Evolutionary conservation across 1,140 invertebrate genomes (phyloP), one percentile per base, ranked within the genome.

Genomic region (Trichonephila clavipes): DNA sequence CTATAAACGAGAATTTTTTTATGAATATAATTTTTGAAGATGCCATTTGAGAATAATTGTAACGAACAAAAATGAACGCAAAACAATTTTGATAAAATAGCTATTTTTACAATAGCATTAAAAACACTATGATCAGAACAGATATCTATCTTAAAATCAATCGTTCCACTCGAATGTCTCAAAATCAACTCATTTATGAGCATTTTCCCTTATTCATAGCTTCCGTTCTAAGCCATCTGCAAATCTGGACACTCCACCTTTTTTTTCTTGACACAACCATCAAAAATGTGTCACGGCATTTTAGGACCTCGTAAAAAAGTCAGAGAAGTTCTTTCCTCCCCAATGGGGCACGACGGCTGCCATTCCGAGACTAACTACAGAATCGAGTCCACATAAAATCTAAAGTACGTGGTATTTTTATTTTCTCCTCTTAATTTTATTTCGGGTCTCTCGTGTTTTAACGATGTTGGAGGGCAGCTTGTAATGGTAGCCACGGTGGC

Each of bases 331-430:
- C 64, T 44, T 28, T 18, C 34, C 40, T n/a, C 21, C 87, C 62
- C 34, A 64, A 58, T 16, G 34, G 69, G 24, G 72, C 51, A 19
- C 5, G 69, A 28, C 66, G 58, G n/a, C 40, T 40, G 21, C 62
- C 88, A 72, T 44, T 62, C 34, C 6, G 66, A 85, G 58, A 85
- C 88, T 89, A 89, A 89, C 88, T 89, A 77, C 88, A 58, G 88
- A 28, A 77, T 89, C 28, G 69, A 90, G 89, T 90, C 89, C 16
- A 81, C 72, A 90, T 90, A 90, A 90, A 90, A 90, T 82, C 89
- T 62, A 81, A 90, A 90, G 89, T 90, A 90, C 66, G 69, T 90
- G 89, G 89, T 90, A 81, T 90, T 90, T 90, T 90, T 90, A 81
- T 69, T 89, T 81, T 77, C 72, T 82, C 72, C 28, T 58, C 89